phyloP scores from a whole-genome alignment of 2,797 vertebrate genomes.

The Phrynocephalus forsythii region DNA sequence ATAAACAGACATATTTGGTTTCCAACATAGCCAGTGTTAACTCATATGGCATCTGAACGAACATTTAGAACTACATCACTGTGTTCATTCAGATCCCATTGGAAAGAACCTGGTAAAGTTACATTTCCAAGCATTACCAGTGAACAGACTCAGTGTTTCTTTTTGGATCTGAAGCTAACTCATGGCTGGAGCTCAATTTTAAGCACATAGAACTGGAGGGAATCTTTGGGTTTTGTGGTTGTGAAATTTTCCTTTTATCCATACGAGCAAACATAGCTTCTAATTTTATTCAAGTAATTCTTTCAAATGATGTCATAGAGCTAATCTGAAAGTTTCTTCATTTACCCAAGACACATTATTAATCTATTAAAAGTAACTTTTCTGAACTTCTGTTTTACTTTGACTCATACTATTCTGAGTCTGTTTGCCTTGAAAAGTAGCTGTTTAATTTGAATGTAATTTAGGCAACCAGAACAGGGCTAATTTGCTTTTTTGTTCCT shows the following conservation, averaged over 20 bases:
- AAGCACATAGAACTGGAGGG: background rate
- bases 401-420: background rate
- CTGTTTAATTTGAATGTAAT: constrained; percentile 44
- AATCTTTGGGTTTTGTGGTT: background rate
- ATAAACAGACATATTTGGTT: background rate
- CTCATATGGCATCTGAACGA: background rate
- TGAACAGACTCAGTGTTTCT: background rate
- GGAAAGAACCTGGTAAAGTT: too few relatives aligned
- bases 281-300: background rate
- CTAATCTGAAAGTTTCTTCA: background rate
- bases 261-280: background rate
- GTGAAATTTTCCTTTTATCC: background rate
- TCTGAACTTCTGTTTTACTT: constrained; percentile 26
- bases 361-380: constrained; percentile 17
- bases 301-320: background rate
- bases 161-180: background rate
- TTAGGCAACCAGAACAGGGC: constrained; percentile 36
- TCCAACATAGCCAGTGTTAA: background rate
- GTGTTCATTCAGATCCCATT: background rate
- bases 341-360: constrained; percentile 12
- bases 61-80: background rate
- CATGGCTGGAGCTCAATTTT: background rate
- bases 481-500: constrained; percentile 18
- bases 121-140: too few relatives aligned
- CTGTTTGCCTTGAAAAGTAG: constrained; percentile 40